phyloP scores from a whole-genome alignment of 2,888 invertebrate species.

The Coleophora flavipennella region DNA sequence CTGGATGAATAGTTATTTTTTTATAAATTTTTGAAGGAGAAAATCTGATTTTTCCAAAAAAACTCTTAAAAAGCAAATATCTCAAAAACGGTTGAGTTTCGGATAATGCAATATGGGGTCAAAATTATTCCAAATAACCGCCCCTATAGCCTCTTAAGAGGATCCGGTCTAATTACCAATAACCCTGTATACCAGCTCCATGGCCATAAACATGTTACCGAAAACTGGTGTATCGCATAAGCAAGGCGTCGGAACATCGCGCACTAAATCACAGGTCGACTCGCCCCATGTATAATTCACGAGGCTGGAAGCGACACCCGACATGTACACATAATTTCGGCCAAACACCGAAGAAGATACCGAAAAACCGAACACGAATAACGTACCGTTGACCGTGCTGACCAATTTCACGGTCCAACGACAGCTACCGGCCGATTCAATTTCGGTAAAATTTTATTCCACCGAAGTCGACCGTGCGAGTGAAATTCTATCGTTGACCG shows the following conservation, averaged over 20 bases:
- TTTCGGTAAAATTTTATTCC: constrained; percentile 69
- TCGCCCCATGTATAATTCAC: constrained; percentile 62
- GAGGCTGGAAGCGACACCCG: constrained; percentile 48
- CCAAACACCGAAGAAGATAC: constrained; percentile 53
- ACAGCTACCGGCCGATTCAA: constrained; percentile 60
- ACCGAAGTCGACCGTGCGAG: constrained; percentile 52
- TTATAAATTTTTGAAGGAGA: too few relatives aligned
- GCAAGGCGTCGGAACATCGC: constrained; percentile 38
- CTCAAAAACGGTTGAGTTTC: too few relatives aligned
- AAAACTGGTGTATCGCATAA: constrained; percentile 49
- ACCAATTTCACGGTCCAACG: constrained; percentile 67
- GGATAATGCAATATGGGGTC: too few relatives aligned
- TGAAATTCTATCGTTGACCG: constrained; percentile 56
- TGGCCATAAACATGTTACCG: constrained; percentile 34
- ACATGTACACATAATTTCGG: constrained; percentile 44
- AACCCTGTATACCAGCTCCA: constrained; percentile 13
- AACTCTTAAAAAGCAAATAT: too few relatives aligned
- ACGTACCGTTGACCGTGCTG: constrained; percentile 46
- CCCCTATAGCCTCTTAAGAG: too few relatives aligned
- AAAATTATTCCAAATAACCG: too few relatives aligned
- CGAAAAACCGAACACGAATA: constrained; percentile 25
- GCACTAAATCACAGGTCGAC: constrained; percentile 59
- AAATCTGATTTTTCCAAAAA: too few relatives aligned
- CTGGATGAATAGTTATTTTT: too few relatives aligned
- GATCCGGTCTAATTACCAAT: too few relatives aligned